Base-by-base conservation (phyloP, 2,797 vertebrate genomes). In the Lithobates sylvaticus region DNA sequence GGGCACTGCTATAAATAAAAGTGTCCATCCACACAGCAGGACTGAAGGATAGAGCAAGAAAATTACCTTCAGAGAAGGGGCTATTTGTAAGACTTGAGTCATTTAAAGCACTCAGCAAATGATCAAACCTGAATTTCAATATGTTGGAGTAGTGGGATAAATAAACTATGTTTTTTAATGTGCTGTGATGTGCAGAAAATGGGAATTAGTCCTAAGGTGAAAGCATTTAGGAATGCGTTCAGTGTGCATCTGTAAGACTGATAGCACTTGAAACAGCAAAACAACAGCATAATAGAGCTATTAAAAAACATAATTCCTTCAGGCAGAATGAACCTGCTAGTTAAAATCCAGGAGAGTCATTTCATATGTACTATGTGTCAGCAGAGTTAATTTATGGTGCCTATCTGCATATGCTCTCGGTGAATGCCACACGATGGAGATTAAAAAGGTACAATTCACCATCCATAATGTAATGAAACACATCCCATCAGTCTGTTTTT, bases 271-370 rank as follows among this genome's bases (percentile, higher is more conserved):
- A 67, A 68, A 47, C 18, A 36, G 68, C 64, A 79, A 79, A 15
- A 69, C 77, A 79, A 50, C 39, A 39, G 29, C 42, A 32, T 44
- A 79, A 79, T 79, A 69, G 42, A 21, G 65, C 65, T 68, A 79
- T 79, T 44, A 79, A 79, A 64, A 69, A 69, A 23, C 1, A 2
- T 44, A 27, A 67, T 78, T 78, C 61, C 21, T 21, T 23, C 76
- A 67, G 65, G 61, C 27, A 39, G 36, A 78, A 44, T 44, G 23
- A 36, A 39, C 76, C 13, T 13, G 36, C 39, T 29, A 79, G 64
- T 32, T 27, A 18, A 50, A 50, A 69, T 69, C 39, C 77, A 32
- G 39, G 65, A 69, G 36, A 78, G 76, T 47, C 42, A 78, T 78
- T 67, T 65, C 16, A 78, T 7, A 10, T 27, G 77, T 23, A 12